These are phyloP conservation scores for Caenorhabditis imperialis DNA, from an alignment of 2,888 invertebrate genomes.

Conservation along the genomic window DNA sequence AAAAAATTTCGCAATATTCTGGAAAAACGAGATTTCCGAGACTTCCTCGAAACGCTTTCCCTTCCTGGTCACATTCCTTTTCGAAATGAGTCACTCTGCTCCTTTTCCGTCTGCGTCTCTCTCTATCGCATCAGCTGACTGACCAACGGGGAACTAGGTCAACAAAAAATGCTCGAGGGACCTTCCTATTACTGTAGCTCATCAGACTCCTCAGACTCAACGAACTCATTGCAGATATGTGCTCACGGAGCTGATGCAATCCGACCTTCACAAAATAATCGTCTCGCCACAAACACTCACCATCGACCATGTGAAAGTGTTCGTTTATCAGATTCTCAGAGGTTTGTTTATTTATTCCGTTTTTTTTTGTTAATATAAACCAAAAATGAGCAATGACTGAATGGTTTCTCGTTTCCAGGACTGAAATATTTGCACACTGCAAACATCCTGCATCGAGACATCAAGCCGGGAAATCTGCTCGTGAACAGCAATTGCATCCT, in stretches of 20 bases:
- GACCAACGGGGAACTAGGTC: too few relatives aligned
- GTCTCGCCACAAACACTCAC: slow-evolving; percentile 98
- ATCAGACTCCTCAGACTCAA: too few relatives aligned
- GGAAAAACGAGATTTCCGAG: too few relatives aligned
- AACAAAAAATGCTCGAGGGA: too few relatives aligned
- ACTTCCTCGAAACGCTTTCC: too few relatives aligned
- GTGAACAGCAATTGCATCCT: slow-evolving; percentile 99
- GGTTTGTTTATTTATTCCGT: slow-evolving; percentile 81
- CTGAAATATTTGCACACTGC: slow-evolving; percentile 98
- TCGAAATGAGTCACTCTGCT: neutral
- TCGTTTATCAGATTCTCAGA: slow-evolving; percentile 99
- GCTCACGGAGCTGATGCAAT: slow-evolving; percentile 98
- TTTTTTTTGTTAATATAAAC: slow-evolving; percentile 21
- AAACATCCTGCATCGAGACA: slow-evolving; percentile 96
- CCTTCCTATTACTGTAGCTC: too few relatives aligned
- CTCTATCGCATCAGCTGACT: slow-evolving; percentile 1
- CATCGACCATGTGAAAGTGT: slow-evolving; percentile 99
- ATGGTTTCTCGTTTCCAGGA: slow-evolving; percentile 82
- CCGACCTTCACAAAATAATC: slow-evolving; percentile 99
- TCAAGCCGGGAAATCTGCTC: slow-evolving; percentile 97
- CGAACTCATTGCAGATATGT: slow-evolving; percentile 92
- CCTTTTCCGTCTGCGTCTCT: neutral
- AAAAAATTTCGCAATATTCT: neutral
- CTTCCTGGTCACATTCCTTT: too few relatives aligned
- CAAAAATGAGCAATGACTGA: neutral